Conservation (phyloP, 2,113 vertebrate species). For the Rhinolophus ferrumequinum region DNA sequence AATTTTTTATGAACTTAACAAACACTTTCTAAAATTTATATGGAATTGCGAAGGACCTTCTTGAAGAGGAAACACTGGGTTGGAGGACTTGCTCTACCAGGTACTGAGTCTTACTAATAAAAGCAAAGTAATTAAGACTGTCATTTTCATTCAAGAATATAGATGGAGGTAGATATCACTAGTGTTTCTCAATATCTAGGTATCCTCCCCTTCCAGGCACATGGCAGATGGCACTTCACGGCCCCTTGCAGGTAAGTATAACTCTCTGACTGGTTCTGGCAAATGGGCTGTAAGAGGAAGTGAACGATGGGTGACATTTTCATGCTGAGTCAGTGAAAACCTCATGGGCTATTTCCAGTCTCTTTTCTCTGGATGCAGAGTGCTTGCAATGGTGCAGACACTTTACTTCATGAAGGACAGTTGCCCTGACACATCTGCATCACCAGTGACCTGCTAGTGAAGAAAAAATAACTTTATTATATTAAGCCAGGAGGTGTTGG, state of each 20-base stretch:
- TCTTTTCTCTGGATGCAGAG: neutral
- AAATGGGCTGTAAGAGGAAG: neutral
- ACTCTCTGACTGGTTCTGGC: neutral
- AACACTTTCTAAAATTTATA: neutral
- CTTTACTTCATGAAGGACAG: neutral
- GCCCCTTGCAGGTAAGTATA: neutral
- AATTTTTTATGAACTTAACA: neutral
- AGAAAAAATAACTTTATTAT: neutral
- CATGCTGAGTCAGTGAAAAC: neutral
- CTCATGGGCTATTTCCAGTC: neutral
- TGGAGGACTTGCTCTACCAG: neutral
- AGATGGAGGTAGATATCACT: neutral
- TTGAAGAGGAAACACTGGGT: neutral
- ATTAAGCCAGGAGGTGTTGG: neutral
- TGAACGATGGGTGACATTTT: neutral
- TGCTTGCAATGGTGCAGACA: neutral
- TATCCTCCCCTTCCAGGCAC: neutral
- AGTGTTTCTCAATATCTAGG: neutral
- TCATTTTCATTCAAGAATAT: neutral
- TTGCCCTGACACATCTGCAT: too few species aligned
- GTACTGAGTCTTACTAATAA: neutral
- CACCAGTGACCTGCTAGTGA: neutral
- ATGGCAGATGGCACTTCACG: neutral
- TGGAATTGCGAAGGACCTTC: neutral
- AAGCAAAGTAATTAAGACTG: neutral